Base-by-base conservation (phyloP, 1,140 invertebrate species). In the Drosophila erecta region DNA sequence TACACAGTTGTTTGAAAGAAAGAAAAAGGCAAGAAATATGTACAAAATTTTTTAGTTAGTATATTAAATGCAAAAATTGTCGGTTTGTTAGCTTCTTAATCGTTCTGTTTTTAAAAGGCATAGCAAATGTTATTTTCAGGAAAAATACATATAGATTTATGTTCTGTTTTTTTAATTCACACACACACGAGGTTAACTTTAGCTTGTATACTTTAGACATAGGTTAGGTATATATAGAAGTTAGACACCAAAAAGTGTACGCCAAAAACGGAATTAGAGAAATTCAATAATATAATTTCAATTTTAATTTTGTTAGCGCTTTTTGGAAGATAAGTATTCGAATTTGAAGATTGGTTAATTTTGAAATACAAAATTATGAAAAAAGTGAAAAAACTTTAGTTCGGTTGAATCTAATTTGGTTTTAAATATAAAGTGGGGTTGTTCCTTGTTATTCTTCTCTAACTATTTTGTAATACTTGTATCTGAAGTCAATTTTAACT, bases 11-110 rank as follows among this genome's bases (percentile, higher is more conserved):
- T 86, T 79, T 79, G 79, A 87, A 56, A 83, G 79, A 87, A 79
- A 86, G 83, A 87, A 86, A 86, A 79, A 83, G 80, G 84, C 79
- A 77, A 86, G 79, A 86, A 85, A 86, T 86, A 86, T 86, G 86
- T 86, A 86, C 84, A 86, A 84, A 75, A 86, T 86, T 86, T 83
- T 86, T 87, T 46, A 81, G 79, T 86, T 83, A 87, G 66, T 86
- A 46, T 61, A 59, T 70, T 69, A 71, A 84, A 81, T 76, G 81
- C 73, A 76, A 77, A 43, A 72, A 47, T 60, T 35, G 47, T 67
- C 56, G 37, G 49, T 58, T 49, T 73, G 54, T 77, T 78, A 81
- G 20, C 41, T 69, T 70, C 55, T 81, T 62, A 38, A 15, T 41
- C 44, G 22, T 46, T 69, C 37, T 30, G 60, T 33, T 65, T 66